Conservation (phyloP, 2,113 vertebrate species). For the Phylloscopus trochiloides region DNA sequence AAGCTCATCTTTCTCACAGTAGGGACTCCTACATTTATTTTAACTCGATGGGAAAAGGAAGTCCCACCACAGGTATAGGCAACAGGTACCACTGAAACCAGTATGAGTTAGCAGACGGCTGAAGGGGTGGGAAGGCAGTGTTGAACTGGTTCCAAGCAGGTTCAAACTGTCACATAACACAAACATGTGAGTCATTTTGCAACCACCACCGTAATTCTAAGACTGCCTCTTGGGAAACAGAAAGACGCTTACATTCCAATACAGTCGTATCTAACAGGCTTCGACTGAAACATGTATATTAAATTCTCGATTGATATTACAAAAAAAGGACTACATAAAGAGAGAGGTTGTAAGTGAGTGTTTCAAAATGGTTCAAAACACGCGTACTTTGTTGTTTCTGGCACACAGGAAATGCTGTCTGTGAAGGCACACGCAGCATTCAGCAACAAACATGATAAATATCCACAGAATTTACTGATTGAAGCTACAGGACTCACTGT, state of each 20-base stretch:
- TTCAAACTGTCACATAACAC: conserved; percentile 55
- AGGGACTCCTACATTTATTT: not conserved
- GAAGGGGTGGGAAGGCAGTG: not conserved
- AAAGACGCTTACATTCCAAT: not conserved
- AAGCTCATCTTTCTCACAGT: not conserved
- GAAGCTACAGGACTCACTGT: not conserved
- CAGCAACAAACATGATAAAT: not conserved
- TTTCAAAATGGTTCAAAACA: not conserved
- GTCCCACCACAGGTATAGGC: not conserved
- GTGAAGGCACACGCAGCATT: not conserved
- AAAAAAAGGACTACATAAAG: not conserved
- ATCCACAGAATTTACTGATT: not conserved
- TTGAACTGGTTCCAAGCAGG: conserved; percentile 27
- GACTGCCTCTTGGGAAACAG: conserved; percentile 32
- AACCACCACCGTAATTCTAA: conserved; percentile 55
- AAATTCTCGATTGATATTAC: not conserved
- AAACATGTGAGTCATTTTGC: conserved; percentile 54
- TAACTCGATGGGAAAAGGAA: not conserved
- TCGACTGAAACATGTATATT: not conserved
- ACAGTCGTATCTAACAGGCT: not conserved
- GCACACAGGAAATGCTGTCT: not conserved
- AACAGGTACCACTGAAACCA: conserved; percentile 43
- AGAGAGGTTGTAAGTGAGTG: not conserved
- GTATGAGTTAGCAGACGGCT: not conserved
- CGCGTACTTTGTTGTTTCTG: not conserved